Evolutionary conservation across 2,113 vertebrate species (phyloP), one percentile per base, ranked within the genome.

Genomic region (Tylochromis polylepis): DNA sequence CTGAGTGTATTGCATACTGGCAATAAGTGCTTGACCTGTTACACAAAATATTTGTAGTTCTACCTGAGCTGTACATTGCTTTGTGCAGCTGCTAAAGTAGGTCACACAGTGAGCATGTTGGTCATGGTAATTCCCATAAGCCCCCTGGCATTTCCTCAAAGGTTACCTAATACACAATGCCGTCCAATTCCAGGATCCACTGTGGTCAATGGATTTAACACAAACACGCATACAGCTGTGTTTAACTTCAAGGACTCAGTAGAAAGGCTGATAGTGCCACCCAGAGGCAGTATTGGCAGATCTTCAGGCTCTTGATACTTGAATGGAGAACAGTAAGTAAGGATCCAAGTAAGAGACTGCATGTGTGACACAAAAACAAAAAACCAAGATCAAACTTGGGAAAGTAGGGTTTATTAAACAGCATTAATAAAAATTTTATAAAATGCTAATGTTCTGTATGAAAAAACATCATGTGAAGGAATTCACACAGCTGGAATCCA

Each of bases 401-500:
- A 96, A 95, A 95, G 93, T 94, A 95, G 85, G 87, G 92, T 93
- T 94, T 93, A 95, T 96, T 97, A 91, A 96, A 94, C 95, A 83
- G 43, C 70, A 92, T 93, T 86, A 93, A 94, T 92, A 94, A 92
- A 96, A 94, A 90, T 94, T 81, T 38, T 95, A 94, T 93, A 94
- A 94, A 95, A 95, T 87, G 89, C 86, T 86, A 67, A 90, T 88
- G 78, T 90, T 92, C 85, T 86, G 89, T 93, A 95, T 92, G 95
- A 93, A 93, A 65, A 94, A 92, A 84, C 55, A 88, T 65, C 43
- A 89, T 85, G 85, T 88, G 85, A 95, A 95, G 87, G 83, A 81
- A 79, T 90, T 87, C 88, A 87, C 85, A 90, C 85, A 79, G 85
- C 24, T 89, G 92, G 88, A 92, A 93, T 94, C 89, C 88, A 93